Base-by-base conservation (phyloP, 30 jellyfish, hydroid and myxozoan species). In the Hydractinia echinata region DNA sequence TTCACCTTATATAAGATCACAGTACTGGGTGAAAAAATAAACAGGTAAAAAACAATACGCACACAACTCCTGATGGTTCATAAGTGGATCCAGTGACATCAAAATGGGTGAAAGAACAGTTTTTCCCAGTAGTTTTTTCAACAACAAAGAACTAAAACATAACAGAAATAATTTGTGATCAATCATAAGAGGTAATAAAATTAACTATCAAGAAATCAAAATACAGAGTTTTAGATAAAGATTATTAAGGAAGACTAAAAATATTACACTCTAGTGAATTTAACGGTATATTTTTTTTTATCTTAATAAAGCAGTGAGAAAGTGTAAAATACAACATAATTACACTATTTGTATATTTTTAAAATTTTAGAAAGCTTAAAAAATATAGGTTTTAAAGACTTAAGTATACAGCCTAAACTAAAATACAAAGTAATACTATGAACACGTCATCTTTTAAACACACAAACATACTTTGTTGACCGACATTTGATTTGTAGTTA, bases 401-500 rank as follows among this genome's bases (percentile, higher is more conserved):
- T 30, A 30, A 30, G 2, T 30, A 30, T 30, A 30, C 44, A 30
- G 44, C 44, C 44, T 30, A 30, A 30, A 30, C 44, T 30, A 30
- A 30, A 30, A 30, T 30, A 58, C 69, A 58, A 58, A 0, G 18
- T 58, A 18, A 18, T 18, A 11, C 44, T 30, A 30, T 30, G 44
- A 30, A 20, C n/a, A 30, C n/a, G 3, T 68, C 50, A 11, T 11
- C 79, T 15, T 15, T 14, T 20, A 10, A 20, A 68, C 51, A 15
- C 14, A 50, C 51, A 14, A 50, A 10, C 85, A 19, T 53, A 91
- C 97, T 94, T 91, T 91, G 81, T 88, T 91, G 54, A 88, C 96
- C 39, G 99, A 88, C 99, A 94, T 94, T 81, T 94, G 99, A 72
- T 94, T 94, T 11, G 99, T 94, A 15, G 99, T 94, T 14, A 94